Evolutionary conservation across 2,888 invertebrate genomes (phyloP), one percentile per base, ranked within the genome.

Genomic region (Lepas anatifera): DNA sequence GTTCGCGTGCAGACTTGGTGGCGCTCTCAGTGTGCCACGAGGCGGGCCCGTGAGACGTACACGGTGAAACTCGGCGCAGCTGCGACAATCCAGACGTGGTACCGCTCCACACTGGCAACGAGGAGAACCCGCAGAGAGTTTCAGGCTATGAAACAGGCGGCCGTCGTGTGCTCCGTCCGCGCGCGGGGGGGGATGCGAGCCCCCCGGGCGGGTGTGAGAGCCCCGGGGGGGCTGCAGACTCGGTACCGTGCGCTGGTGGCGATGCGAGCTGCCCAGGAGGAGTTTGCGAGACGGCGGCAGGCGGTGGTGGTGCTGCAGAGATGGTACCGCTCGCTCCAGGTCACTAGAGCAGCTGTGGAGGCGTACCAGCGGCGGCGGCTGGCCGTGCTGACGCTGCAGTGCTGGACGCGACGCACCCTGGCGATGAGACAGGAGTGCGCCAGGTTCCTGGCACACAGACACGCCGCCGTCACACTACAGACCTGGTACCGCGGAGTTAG

Each of bases 1-100:
- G 25, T 70, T 27, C 22, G 11, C 39, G 32, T 70, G 3, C 70
- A 70, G 41, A 35, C 67, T 1, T 70, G 70, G 70, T 67, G 29
- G 27, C 70, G 70, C 0, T 70, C 41, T 13, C 16, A 29, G 6
- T 32, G 25, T 8, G 32, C 50, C 32, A 3, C 22, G 58, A 1
- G 32, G 6, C 6, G 18, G 18, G 13, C 32, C 35, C 22, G 69
- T 11, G 43, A 69, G 29, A 22, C 37, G 7, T 72, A 50, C 63
- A 46, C 58, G 25, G 25, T 35, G n/a, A n/a, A 70, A 32, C 70
- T 27, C 37, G 25, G 39, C 22, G 71, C 71, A 16, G 43, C 71
- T 3, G 16, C 41, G 10, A 18, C 25, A 1, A 52, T 70, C 13
- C 71, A 71, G 66, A n/a, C 52, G 3, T 32, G 67, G 52, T 67